phyloP scores from a whole-genome alignment of 1,140 invertebrate genomes.

The Drosophila baimaii region DNA sequence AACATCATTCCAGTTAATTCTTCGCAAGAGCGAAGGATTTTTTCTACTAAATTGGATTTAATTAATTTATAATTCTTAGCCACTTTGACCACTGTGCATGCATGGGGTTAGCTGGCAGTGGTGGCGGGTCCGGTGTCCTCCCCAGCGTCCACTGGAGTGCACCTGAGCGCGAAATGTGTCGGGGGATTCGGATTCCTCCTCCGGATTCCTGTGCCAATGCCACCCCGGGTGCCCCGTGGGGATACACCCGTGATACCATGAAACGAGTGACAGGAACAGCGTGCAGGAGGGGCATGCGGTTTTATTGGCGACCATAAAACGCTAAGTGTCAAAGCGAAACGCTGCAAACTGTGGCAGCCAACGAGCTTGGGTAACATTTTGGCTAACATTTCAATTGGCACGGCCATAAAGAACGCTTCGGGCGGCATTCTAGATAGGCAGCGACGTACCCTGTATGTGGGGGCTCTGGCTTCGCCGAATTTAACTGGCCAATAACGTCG shows the following conservation, averaged over 20 bases:
- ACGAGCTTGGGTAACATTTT: slow-evolving; percentile 45
- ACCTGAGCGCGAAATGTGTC: slow-evolving; percentile 62
- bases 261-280: slow-evolving; percentile 3
- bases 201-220: neutral
- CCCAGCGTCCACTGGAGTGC: slow-evolving; percentile 68
- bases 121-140: neutral
- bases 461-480: neutral
- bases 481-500: neutral
- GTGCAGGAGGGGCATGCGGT: slow-evolving; percentile 18
- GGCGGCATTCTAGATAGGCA: slow-evolving; percentile 5
- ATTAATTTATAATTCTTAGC: neutral
- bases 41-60: too few species aligned
- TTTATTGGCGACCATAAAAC: slow-evolving; percentile 72
- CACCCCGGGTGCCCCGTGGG: neutral
- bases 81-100: neutral
- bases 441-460: slow-evolving; percentile 1
- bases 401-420: slow-evolving; percentile 43
- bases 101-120: neutral
- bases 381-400: slow-evolving; percentile 75
- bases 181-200: slow-evolving; percentile 15
- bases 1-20: too few species aligned
- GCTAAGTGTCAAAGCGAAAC: slow-evolving; percentile 76
- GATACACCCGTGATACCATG: slow-evolving; percentile 5
- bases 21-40: too few species aligned
- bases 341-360: slow-evolving; percentile 55